phyloP scores from a whole-genome alignment of 2,888 invertebrate species.

The Hemicrepidius hirtus region DNA sequence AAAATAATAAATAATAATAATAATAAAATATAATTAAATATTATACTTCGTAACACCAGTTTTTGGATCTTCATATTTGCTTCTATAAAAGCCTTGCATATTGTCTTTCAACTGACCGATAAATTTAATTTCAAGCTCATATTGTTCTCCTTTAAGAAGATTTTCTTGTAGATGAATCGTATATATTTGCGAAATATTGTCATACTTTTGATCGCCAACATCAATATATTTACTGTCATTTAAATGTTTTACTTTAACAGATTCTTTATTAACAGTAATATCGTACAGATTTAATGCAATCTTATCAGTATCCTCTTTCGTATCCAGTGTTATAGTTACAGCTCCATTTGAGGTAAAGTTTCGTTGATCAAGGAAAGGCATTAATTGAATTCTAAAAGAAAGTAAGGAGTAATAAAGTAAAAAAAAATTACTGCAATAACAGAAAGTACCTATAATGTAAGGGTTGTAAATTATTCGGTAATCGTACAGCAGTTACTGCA shows the following conservation, averaged over 20 bases:
- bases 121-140: constrained; percentile 74
- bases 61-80: constrained; percentile 70
- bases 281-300: constrained; percentile 72
- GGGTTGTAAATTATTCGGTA: constrained; percentile 39
- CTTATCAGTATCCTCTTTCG: constrained; percentile 68
- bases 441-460: constrained; percentile 47
- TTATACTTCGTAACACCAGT: constrained; percentile 55
- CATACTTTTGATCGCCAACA: constrained; percentile 65
- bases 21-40: background rate
- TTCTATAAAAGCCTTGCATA: constrained; percentile 76
- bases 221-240: constrained; percentile 63
- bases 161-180: constrained; percentile 67
- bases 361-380: constrained; percentile 68
- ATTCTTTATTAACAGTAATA: constrained; percentile 69
- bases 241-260: constrained; percentile 61
- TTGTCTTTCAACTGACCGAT: constrained; percentile 74
- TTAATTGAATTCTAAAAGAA: constrained; percentile 61
- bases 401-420: background rate
- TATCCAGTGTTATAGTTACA: constrained; percentile 70
- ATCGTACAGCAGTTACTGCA: constrained; percentile 5
- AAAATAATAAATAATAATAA: constrained; percentile 22
- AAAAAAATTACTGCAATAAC: background rate
- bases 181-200: constrained; percentile 67
- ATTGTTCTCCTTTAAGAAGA: constrained; percentile 66
- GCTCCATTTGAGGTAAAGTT: constrained; percentile 72